phyloP scores from a whole-genome alignment of 2,797 vertebrate genomes.

The Denticeps clupeoides region DNA sequence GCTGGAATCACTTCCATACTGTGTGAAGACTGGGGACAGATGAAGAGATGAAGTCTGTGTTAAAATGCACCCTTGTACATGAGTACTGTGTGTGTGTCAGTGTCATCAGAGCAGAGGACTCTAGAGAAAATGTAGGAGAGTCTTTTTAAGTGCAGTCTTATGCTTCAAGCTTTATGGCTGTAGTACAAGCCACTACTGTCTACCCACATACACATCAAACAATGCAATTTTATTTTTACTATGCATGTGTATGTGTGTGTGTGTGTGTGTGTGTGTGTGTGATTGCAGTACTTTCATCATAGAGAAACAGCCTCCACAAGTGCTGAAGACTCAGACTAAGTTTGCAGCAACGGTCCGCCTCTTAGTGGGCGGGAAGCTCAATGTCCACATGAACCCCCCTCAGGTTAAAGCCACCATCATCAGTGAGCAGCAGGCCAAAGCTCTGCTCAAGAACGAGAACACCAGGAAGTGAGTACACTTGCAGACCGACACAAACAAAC shows the following conservation, averaged over 20 bases:
- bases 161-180: too few species aligned
- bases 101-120: too few species aligned
- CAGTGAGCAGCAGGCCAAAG: constrained; percentile 89
- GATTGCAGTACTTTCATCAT: constrained; percentile 69
- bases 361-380: constrained; percentile 88
- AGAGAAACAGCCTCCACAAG: constrained; percentile 92
- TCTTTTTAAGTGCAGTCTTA: too few species aligned
- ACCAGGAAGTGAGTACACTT: constrained; percentile 60
- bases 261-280: not conserved
- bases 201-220: too few species aligned
- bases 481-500: too few species aligned
- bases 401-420: constrained; percentile 94
- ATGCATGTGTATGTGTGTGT: not conserved
- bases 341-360: constrained; percentile 87
- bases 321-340: constrained; percentile 87
- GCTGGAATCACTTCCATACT: too few species aligned
- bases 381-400: constrained; percentile 94
- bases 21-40: too few species aligned
- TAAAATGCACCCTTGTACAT: too few species aligned
- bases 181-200: too few species aligned
- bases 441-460: constrained; percentile 88
- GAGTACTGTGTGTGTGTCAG: too few species aligned
- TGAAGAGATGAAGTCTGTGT: too few species aligned
- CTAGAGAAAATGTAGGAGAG: too few species aligned
- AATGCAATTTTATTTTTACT: not conserved